A percentile compares a stretch with the other conserved stretches of the same genome.
phyloP scores from a whole-genome alignment of 2,113 vertebrate genomes.

The Spizaetus ornatus region DNA sequence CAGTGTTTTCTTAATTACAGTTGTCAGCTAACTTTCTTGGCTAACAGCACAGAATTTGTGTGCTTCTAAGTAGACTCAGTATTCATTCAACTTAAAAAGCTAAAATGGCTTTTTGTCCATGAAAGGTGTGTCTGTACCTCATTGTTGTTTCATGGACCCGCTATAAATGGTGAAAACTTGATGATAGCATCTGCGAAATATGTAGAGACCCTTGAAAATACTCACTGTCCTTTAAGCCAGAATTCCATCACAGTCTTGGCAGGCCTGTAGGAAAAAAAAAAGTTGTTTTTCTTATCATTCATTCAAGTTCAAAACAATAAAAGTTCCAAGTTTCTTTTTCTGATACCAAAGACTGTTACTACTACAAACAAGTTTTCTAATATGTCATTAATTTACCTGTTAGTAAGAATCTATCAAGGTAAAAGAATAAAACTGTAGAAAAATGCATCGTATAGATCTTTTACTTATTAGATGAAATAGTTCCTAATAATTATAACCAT shows the following conservation, averaged over 20 bases:
- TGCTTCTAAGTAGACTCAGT: not conserved
- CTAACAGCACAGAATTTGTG: conserved; percentile 12
- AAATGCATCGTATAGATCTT: not conserved
- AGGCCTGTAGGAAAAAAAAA: not conserved
- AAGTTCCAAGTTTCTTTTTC: not conserved
- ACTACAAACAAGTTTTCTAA: not conserved
- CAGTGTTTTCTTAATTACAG: conserved; percentile 49
- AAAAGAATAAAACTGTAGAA: not conserved
- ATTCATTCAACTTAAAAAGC: conserved; percentile 14
- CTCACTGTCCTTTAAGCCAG: conserved; percentile 11
- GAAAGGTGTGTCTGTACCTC: conserved; percentile 15
- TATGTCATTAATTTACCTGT: not conserved
- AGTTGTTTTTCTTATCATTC: conserved; percentile 27
- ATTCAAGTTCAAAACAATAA: conserved; percentile 35
- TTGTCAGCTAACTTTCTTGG: conserved; percentile 53
- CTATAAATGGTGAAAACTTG: conserved; percentile 26
- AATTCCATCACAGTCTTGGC: conserved; percentile 39
- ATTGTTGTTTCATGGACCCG: not conserved
- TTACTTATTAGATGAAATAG: not conserved
- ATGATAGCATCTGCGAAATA: conserved; percentile 16
- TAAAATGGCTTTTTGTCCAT: not conserved
- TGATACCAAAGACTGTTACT: not conserved
- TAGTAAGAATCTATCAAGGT: not conserved
- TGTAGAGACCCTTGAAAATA: conserved; percentile 41
- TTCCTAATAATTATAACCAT: not conserved